A percentile compares a stretch with the other conserved stretches of the same genome.
phyloP scores from a whole-genome alignment of 1,140 invertebrate genomes.

The Protaetia brevitarsis region DNA sequence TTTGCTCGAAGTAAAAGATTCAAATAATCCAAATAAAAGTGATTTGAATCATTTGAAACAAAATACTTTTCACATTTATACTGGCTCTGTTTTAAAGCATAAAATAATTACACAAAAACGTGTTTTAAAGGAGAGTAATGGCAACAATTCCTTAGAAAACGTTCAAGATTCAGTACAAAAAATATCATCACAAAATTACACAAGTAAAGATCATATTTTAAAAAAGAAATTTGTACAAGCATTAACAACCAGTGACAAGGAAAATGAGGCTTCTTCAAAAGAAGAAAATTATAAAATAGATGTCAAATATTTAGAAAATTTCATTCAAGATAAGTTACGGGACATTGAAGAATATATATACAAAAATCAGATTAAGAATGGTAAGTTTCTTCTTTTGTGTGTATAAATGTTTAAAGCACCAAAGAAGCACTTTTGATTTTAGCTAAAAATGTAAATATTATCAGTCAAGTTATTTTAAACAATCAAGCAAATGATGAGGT shows the following conservation, averaged over 20 bases:
- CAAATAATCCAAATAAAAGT: too few relatives aligned
- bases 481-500: background rate
- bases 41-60: too few relatives aligned
- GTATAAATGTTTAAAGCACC: too few relatives aligned
- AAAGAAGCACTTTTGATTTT: background rate
- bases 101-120: too few relatives aligned
- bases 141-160: too few relatives aligned
- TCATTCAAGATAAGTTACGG: background rate
- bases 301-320: background rate
- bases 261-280: background rate
- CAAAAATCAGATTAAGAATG: background rate
- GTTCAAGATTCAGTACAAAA: background rate
- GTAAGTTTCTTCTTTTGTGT: too few relatives aligned
- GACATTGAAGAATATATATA: background rate
- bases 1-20: too few relatives aligned
- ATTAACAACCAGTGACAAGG: background rate
- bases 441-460: background rate
- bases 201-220: background rate
- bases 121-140: too few relatives aligned
- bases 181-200: background rate
- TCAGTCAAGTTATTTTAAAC: background rate
- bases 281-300: background rate
- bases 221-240: background rate
- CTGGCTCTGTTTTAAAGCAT: too few relatives aligned
- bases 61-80: too few relatives aligned